Evolutionary conservation across 2,888 invertebrate species (phyloP), one percentile per base, ranked within the genome.

Genomic region (Oligia strigilis): DNA sequence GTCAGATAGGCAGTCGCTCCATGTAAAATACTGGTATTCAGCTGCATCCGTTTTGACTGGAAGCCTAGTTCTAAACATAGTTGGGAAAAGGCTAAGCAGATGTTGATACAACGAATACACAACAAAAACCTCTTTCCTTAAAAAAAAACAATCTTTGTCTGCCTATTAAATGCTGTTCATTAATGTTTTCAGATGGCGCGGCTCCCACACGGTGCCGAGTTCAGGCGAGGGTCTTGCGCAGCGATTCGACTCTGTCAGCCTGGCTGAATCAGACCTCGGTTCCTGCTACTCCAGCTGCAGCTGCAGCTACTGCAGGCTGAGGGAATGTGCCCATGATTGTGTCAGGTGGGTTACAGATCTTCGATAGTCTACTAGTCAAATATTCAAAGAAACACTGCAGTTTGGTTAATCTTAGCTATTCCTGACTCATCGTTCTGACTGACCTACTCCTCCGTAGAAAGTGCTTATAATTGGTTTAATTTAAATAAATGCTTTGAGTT

Each of bases 211-310:
- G 0, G 94, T 93, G 2, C 94, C 96, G 0, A 96, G 96, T 78
- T 96, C 97, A 0, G 95, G 94, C 46, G 95, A 93, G 60, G 94
- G 92, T 11, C 87, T 93, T 40, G 93, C 92, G 2, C 92, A 91
- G 62, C 86, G 93, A 78, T 95, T 94, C 90, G 96, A 96, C 89
- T 95, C 96, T 36, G 93, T 96, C 85, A 97, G 97, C 90, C 89
- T 97, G 84, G 93, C 92, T 0, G 96, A 96, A 73, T 97, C 97
- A 0, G 97, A 97, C 82, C 95, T 95, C 65, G 97, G 97, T 0
- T 98, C 98, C 76, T 97, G 97, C 89, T 97, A 97, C 92, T 97
- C 98, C 0, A 93, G 95, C 69, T 98, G 98, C 93, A 97, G 97
- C 89, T 98, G 98, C 93, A 97, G 97, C 89, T 97, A 97, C 91